These are phyloP conservation scores for Nomada goodeniana DNA, from an alignment of 2,888 invertebrate genomes.

Conservation along the genomic window DNA sequence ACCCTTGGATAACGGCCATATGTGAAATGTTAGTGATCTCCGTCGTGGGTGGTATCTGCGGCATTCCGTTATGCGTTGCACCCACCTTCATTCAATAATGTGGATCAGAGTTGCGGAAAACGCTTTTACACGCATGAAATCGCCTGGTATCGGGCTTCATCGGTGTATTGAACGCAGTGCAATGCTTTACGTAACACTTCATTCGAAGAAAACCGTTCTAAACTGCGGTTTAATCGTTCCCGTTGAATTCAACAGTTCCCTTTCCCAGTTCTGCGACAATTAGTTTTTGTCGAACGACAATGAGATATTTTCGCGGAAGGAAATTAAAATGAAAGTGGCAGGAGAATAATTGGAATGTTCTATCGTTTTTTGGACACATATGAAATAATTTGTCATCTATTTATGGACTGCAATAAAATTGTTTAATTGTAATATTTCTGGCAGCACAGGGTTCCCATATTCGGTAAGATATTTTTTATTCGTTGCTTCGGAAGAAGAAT, in stretches of 20 bases:
- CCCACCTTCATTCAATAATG: conserved; percentile 75
- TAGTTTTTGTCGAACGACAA: not conserved
- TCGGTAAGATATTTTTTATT: not conserved
- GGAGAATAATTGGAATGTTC: too few relatives aligned
- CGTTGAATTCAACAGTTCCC: not conserved
- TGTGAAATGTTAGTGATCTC: conserved; percentile 70
- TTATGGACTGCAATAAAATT: too few relatives aligned
- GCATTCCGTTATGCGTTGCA: conserved; percentile 70
- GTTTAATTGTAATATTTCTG: too few relatives aligned
- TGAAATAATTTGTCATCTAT: too few relatives aligned
- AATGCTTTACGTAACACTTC: conserved; percentile 64
- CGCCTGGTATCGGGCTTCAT: conserved; percentile 29
- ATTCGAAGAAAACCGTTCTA: conserved; percentile 24
- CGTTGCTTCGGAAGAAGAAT: not conserved
- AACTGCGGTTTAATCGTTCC: not conserved
- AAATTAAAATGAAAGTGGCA: too few relatives aligned
- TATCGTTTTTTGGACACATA: too few relatives aligned
- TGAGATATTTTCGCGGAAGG: too few relatives aligned
- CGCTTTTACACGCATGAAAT: conserved; percentile 42
- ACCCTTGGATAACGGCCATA: conserved; percentile 62
- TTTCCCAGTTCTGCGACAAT: not conserved
- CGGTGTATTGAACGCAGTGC: conserved; percentile 57
- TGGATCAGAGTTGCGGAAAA: conserved; percentile 66
- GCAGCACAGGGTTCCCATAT: too few relatives aligned
- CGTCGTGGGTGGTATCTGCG: conserved; percentile 64